phyloP scores from a whole-genome alignment of 2,888 invertebrate genomes.

The Brachyopa scutellaris region DNA sequence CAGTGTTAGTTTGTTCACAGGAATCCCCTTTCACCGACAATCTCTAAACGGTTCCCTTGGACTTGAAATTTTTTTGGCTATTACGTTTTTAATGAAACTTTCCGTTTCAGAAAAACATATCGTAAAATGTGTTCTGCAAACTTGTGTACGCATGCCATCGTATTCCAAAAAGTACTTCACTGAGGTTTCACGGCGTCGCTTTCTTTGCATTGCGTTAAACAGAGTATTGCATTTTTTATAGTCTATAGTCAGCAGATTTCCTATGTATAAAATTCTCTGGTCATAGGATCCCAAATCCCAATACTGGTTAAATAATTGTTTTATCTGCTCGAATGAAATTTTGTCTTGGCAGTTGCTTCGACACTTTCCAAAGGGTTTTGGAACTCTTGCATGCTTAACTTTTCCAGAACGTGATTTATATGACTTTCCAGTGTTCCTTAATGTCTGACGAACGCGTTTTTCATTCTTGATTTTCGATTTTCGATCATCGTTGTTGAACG shows the following conservation, averaged over 20 bases:
- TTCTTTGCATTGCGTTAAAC: slow-evolving; percentile 12
- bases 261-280: slow-evolving; percentile 5
- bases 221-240: slow-evolving; percentile 20
- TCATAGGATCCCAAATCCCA: slow-evolving; percentile 8
- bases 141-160: neutral
- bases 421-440: slow-evolving; percentile 10
- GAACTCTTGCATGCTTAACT: slow-evolving; percentile 8
- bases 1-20: neutral
- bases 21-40: slow-evolving; percentile 1
- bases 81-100: slow-evolving; percentile 15
- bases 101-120: slow-evolving; percentile 21
- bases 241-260: slow-evolving; percentile 2
- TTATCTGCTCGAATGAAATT: slow-evolving; percentile 10
- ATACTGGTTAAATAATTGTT: slow-evolving; percentile 1
- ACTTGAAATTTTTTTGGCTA: slow-evolving; percentile 21
- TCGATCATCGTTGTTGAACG: neutral
- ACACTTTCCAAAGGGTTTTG: neutral
- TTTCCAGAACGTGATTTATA: slow-evolving; percentile 13
- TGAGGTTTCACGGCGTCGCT: neutral
- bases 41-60: slow-evolving; percentile 14
- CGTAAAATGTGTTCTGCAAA: slow-evolving; percentile 1
- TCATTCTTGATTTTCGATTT: slow-evolving; percentile 2
- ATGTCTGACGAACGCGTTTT: slow-evolving; percentile 5
- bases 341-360: slow-evolving; percentile 1
- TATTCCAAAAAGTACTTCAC: slow-evolving; percentile 14